Evolutionary conservation across 1,140 invertebrate genomes (phyloP), one percentile per base, ranked within the genome.

Genomic region (Plodia interpunctella): DNA sequence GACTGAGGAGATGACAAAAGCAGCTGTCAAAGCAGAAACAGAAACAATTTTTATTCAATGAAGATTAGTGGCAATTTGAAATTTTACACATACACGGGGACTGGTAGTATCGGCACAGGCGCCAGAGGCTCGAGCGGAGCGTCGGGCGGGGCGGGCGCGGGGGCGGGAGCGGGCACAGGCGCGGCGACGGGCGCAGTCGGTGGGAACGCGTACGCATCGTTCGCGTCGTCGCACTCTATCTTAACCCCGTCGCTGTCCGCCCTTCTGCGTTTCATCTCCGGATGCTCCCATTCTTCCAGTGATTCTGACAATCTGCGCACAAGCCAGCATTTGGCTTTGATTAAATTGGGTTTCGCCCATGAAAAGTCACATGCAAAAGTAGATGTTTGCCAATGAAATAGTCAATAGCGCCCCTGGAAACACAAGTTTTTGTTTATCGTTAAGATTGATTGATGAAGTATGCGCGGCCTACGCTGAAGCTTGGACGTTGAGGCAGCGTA

Each of bases 171-270:
- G 54, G 62, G 57, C 38, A 70, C 61, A 21, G 68, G 68, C 64
- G 72, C 66, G 38, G 72, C 30, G 30, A 11, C 30, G 4, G 30
- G 30, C 30, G 59, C 58, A 25, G 72, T 60, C 20, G 75, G 63
- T 8, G 74, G 70, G 72, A 81, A 88, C 53, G 84, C 63, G 72
- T 86, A 87, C 64, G 81, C 81, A 59, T 88, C 86, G 61, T 78
- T 87, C 6, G 86, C 83, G 72, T 88, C 79, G 70, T 88, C 86
- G 70, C 83, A 86, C 74, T 88, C 86, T 66, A 84, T 56, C 67
- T 88, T 88, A 62, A 88, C 82, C 18, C 66, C 76, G 59, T 83
- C 80, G 63, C 59, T 70, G 55, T 74, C 74, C 55, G 49, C 51
- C 35, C 81, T 78, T 62, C 74, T 73, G 63, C 83, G 63, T 69